Evolutionary conservation across 2,888 invertebrate genomes (phyloP), one percentile per base, ranked within the genome.

Genomic region (Meta bourneti): DNA sequence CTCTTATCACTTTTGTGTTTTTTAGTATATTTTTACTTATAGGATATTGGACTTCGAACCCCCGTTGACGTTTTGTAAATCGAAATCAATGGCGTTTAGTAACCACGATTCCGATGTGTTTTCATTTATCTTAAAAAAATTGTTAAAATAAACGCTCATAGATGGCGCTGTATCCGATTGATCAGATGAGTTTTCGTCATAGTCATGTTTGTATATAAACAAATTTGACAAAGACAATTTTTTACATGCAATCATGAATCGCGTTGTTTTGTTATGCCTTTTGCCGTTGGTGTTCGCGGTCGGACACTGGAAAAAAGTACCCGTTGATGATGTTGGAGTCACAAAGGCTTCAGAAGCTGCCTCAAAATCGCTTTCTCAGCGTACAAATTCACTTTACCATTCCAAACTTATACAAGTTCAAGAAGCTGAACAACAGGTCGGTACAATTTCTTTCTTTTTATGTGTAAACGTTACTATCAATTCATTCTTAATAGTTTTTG

Each of bases 401-500:
- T 54, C 80, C 6, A 92, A 89, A 81, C 71, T 92, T 7, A 77
- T 84, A 51, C 48, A 85, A 20, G 11, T 92, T n/a, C 71, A 80
- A 16, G 83, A 89, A 34, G 92, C 85, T 48, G 89, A 92, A 75
- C 85, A 48, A 72, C 92, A 92, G 77, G 92, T 92, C 34, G n/a
- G 80, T 49, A 34, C 69, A 49, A 51, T 54, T 16, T 51, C 13
- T 8, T 70, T 20, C 61, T 52, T n/a, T n/a, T 49, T 70, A 48
- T 51, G 48, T 19, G 34, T 19, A 49, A 49, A 11, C 11, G 20
- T 9, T 16, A 5, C 0, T 11, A 2, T 77, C 13, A 49, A 2
- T 34, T 49, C 9, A 11, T 77, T 7, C 13, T 13, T 11, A 16
- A 48, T 48, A 34, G 19, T 7, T 0, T 7, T 48, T 19, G 8